Conservation (phyloP, 2,888 invertebrate species). For the Laothoe populi region DNA sequence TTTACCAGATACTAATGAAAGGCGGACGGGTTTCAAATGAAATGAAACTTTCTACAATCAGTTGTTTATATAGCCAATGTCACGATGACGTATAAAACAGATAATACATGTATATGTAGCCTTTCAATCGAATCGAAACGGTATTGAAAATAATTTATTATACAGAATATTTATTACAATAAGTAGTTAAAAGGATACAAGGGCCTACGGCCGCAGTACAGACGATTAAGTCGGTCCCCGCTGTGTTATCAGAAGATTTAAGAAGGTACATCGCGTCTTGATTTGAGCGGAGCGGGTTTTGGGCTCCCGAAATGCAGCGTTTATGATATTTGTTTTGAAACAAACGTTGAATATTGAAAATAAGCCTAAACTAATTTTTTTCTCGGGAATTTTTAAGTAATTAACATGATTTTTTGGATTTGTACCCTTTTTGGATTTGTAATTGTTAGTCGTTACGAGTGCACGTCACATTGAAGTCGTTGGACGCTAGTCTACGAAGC, state of each 20-base stretch:
- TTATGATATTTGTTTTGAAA: too few relatives aligned
- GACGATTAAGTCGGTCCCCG: background rate
- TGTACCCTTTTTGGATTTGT: too few relatives aligned
- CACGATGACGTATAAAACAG: background rate
- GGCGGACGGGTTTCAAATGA: background rate
- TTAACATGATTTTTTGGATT: too few relatives aligned
- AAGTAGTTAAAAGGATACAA: slow-evolving; percentile 10
- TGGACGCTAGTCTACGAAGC: background rate
- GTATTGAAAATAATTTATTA: slow-evolving; percentile 11
- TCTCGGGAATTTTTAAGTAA: too few relatives aligned
- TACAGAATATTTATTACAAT: slow-evolving; percentile 9
- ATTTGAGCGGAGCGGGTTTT: too few relatives aligned
- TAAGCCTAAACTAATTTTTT: background rate
- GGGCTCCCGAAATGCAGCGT: too few relatives aligned
- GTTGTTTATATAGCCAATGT: background rate
- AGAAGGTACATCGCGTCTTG: too few relatives aligned
- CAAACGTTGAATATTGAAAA: too few relatives aligned
- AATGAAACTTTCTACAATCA: background rate
- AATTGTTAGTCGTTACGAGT: background rate
- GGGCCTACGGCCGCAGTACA: background rate
- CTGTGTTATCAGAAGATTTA: too few relatives aligned
- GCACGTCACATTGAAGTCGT: background rate
- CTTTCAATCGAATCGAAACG: slow-evolving; percentile 1
- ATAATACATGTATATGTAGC: background rate
- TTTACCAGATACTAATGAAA: background rate